Conservation (phyloP, 2,888 invertebrate genomes). For the Lithosia quadra region DNA sequence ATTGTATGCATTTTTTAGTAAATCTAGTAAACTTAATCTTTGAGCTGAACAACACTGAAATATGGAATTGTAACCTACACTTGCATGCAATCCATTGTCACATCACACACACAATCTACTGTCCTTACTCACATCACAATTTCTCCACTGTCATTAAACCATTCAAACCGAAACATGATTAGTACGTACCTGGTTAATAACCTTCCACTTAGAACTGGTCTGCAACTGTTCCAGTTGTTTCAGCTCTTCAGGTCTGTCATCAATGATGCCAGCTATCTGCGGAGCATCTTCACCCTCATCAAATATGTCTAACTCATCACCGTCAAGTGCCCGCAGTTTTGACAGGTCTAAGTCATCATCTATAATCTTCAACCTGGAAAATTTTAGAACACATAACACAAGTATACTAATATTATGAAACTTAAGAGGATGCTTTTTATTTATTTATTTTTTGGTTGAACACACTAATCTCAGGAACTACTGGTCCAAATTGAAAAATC, state of each 20-base stretch:
- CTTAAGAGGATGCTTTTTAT: no score
- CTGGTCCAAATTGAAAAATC: no score
- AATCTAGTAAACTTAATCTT: no score
- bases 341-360: slow-evolving; percentile 93
- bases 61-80: no score
- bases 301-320: slow-evolving; percentile 89
- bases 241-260: slow-evolving; percentile 92
- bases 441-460: no score
- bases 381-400: background rate
- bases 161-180: background rate
- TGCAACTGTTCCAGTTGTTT: slow-evolving; percentile 75
- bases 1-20: no score
- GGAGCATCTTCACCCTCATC: slow-evolving; percentile 95
- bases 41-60: no score
- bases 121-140: no score
- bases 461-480: no score
- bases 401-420: no score
- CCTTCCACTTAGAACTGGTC: slow-evolving; percentile 80
- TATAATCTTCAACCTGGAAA: slow-evolving; percentile 91
- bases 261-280: slow-evolving; percentile 94
- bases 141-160: background rate
- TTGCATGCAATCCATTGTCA: no score
- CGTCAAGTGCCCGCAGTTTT: slow-evolving; percentile 87
- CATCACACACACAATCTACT: no score
- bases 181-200: slow-evolving; percentile 74